Percentiles rank a stretch among this genome's conserved stretches.
These are phyloP conservation scores for Leptodactylus fuscus DNA, from an alignment of 2,113 vertebrate species.

Conservation along the genomic window DNA sequence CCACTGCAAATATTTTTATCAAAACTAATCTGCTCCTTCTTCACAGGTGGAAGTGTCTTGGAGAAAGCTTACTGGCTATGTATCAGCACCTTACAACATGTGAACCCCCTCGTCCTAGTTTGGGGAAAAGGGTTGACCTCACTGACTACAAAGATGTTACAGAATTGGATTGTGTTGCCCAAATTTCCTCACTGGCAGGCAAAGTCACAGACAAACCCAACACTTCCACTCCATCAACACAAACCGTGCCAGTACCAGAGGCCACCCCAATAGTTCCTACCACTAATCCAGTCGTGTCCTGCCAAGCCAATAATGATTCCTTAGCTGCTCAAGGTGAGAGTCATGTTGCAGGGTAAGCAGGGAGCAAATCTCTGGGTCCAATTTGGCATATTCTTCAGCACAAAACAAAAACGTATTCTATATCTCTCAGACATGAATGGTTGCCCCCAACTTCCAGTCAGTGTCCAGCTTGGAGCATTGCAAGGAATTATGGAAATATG, in stretches of 20 bases:
- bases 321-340: conserved; percentile 77
- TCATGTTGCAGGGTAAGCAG: not conserved
- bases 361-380: not conserved
- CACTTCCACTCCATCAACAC: conserved; percentile 70
- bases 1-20: not conserved
- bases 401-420: too few relatives aligned
- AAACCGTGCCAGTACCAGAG: conserved; percentile 67
- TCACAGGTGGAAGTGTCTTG: conserved; percentile 91
- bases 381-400: not conserved
- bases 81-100: conserved; percentile 91
- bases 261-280: conserved; percentile 68
- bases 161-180: conserved; percentile 71
- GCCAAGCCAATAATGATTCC: conserved; percentile 78
- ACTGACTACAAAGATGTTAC: conserved; percentile 85
- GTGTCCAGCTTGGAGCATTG: too few relatives aligned
- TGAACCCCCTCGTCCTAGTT: conserved; percentile 86
- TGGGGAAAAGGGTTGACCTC: conserved; percentile 89
- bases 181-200: conserved; percentile 77
- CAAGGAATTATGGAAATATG: too few relatives aligned
- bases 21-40: not conserved
- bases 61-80: conserved; percentile 90
- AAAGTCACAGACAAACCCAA: conserved; percentile 77
- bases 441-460: too few relatives aligned
- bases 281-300: conserved; percentile 65
- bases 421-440: too few relatives aligned